These are phyloP conservation scores for Agelastica alni DNA, from an alignment of 2,888 invertebrate species.

Conservation along the genomic window DNA sequence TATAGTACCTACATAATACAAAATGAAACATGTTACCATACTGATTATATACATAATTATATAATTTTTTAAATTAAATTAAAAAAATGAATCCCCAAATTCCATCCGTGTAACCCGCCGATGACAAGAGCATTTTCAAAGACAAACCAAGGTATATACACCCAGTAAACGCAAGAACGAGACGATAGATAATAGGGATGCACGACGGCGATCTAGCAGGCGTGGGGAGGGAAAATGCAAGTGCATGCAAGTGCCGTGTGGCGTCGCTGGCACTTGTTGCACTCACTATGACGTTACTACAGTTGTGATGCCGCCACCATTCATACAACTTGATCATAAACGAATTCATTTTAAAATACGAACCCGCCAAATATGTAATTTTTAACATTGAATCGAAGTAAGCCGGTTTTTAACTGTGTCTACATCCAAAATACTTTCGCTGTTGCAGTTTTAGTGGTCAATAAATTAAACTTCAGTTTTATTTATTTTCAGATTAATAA, in stretches of 20 bases:
- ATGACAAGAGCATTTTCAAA: slow-evolving; percentile 35
- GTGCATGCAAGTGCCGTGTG: slow-evolving; percentile 58
- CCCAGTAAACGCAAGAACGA: slow-evolving; percentile 39
- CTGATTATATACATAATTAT: too few species aligned
- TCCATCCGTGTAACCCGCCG: background rate
- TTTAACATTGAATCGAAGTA: slow-evolving; percentile 36
- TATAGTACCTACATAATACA: too few species aligned
- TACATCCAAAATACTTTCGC: slow-evolving; percentile 16
- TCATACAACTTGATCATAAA: slow-evolving; percentile 44
- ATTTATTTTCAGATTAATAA: slow-evolving; percentile 38
- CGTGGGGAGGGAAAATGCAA: slow-evolving; percentile 56
- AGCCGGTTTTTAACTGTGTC: slow-evolving; percentile 38
- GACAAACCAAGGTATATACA: slow-evolving; percentile 39
- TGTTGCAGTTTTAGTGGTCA: background rate
- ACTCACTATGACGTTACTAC: slow-evolving; percentile 56
- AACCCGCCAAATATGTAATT: slow-evolving; percentile 47
- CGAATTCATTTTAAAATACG: slow-evolving; percentile 45
- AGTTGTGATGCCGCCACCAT: slow-evolving; percentile 54
- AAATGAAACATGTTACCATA: too few species aligned
- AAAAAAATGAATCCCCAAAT: background rate
- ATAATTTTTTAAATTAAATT: too few species aligned
- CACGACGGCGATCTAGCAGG: slow-evolving; percentile 35
- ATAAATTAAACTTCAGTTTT: slow-evolving; percentile 1
- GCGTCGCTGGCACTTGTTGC: slow-evolving; percentile 58
- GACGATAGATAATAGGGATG: slow-evolving; percentile 49